Percentiles rank a stretch among this genome's conserved stretches.
phyloP scores from a whole-genome alignment of 1,140 invertebrate species.

The Mesaphorura yosii region DNA sequence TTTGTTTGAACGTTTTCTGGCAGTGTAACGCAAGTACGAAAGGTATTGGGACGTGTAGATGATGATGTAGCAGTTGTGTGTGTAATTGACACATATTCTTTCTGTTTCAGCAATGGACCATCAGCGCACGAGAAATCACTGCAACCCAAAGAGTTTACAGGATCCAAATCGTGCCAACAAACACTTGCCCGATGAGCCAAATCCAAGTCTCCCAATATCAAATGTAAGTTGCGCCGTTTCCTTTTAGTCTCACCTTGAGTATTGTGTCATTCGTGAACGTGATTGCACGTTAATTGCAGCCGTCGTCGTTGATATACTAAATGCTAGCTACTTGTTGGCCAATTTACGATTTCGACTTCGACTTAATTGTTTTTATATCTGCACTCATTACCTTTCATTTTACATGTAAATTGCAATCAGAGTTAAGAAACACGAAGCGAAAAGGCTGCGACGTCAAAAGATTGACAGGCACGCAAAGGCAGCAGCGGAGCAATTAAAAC shows the following conservation, averaged over 20 bases:
- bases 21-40: no score
- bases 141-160: slow-evolving; percentile 24
- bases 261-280: neutral
- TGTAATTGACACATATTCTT: no score
- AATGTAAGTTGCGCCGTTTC: slow-evolving; percentile 24
- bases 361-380: neutral
- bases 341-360: neutral
- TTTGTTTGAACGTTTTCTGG: no score
- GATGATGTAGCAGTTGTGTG: no score
- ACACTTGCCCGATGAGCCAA: slow-evolving; percentile 31
- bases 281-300: neutral
- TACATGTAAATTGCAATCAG: no score
- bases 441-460: no score
- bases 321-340: neutral
- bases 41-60: no score
- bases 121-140: slow-evolving; percentile 22
- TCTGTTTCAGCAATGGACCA: slow-evolving; percentile 18
- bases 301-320: neutral
- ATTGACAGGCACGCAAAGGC: no score
- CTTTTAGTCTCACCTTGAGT: no score
- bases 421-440: no score
- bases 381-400: neutral
- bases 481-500: no score
- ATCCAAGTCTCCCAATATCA: slow-evolving; percentile 33
- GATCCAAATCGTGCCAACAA: slow-evolving; percentile 26